A percentile compares a stretch with the other conserved stretches of the same genome.
Evolutionary conservation across 2,113 vertebrate species (phyloP).

Genomic region (Zapus hudsonius): DNA sequence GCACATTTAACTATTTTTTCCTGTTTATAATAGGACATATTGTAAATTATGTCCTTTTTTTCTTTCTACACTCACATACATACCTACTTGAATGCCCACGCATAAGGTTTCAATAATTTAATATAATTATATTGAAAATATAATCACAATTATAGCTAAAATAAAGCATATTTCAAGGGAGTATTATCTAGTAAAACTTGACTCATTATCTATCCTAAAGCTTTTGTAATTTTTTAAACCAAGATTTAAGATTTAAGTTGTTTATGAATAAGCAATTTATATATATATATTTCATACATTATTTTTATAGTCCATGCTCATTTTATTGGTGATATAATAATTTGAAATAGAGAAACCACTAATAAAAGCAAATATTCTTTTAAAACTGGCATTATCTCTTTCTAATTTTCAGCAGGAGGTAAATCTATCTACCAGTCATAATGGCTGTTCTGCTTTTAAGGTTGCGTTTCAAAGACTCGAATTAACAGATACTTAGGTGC

Average conservation of each 20-base stretch:
- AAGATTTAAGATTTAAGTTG: not conserved
- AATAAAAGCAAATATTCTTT: not conserved
- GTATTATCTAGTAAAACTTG: not conserved
- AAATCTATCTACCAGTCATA: not conserved
- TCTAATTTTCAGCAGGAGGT: not conserved
- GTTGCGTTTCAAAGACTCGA: not conserved
- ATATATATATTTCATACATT: not conserved
- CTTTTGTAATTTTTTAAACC: not conserved
- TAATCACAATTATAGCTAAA: not conserved
- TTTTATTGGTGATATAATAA: not conserved
- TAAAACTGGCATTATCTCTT: not conserved
- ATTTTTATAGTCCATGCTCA: not conserved
- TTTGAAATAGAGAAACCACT: not conserved
- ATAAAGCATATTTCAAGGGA: not conserved
- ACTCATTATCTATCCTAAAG: not conserved
- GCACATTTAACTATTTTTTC: not conserved
- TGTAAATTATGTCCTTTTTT: not conserved
- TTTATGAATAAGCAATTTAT: not conserved
- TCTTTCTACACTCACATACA: not conserved
- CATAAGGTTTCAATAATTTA: not conserved
- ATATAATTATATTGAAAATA: slow-evolving; percentile 19
- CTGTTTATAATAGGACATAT: not conserved
- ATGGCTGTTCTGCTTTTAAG: not conserved
- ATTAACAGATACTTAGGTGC: not conserved
- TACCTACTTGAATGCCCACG: not conserved